Conservation (phyloP, 2,113 vertebrate species). For the Eubucco bourcierii region DNA sequence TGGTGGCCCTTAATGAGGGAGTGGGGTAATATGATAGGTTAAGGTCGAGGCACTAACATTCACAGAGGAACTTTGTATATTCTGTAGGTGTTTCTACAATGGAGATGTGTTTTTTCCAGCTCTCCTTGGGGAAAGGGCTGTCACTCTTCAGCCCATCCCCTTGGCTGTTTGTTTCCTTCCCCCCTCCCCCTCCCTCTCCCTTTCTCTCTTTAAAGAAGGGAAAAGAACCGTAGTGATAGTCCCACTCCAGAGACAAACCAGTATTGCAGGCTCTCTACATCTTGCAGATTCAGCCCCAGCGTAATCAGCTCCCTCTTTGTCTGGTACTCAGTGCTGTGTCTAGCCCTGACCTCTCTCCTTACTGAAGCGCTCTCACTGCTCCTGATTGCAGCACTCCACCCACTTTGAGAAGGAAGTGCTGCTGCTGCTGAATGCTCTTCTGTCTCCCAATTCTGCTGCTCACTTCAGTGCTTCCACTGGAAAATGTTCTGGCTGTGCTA, state of each 20-base stretch:
- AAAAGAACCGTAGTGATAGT: not conserved
- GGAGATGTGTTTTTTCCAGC: not conserved
- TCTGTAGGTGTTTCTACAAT: not conserved
- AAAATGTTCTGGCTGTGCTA: not conserved
- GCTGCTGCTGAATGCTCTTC: not conserved
- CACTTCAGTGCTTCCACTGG: not conserved
- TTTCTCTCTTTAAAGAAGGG: not conserved
- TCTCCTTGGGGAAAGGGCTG: not conserved
- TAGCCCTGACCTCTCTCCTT: not conserved
- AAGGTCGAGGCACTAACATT: not conserved
- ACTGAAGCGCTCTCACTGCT: not conserved
- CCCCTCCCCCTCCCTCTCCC: not conserved
- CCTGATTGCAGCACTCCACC: not conserved
- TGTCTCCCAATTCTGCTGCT: not conserved
- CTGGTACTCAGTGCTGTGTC: not conserved
- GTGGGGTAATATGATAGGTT: not conserved
- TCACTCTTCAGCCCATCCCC: fast-evolving
- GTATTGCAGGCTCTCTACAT: not conserved
- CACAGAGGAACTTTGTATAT: not conserved
- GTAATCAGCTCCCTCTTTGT: slow-evolving; percentile 8
- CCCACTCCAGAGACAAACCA: not conserved
- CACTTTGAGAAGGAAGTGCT: not conserved
- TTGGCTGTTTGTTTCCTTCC: no score
- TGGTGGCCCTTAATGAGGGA: not conserved
- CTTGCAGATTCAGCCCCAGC: not conserved